These are phyloP conservation scores for Parnassius mnemosyne DNA, from an alignment of 2,888 invertebrate species.

Conservation along the genomic window DNA sequence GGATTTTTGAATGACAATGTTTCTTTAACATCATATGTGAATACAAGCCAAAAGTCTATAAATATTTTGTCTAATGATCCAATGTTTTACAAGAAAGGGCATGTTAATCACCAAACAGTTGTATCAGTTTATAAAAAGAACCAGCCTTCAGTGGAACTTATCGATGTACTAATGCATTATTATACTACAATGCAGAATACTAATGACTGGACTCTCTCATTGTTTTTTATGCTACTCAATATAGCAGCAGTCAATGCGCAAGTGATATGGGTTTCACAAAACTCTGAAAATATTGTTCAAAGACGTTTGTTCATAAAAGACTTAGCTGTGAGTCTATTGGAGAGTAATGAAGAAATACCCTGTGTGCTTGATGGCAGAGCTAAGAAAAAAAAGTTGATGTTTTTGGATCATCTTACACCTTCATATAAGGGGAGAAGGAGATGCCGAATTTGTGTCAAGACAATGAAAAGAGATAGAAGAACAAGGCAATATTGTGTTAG, in stretches of 20 bases:
- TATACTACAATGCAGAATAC: constrained; percentile 69
- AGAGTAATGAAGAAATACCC: constrained; percentile 37
- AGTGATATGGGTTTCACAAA: constrained; percentile 62
- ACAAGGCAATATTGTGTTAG: constrained; percentile 59
- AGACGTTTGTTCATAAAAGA: constrained; percentile 62
- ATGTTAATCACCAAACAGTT: constrained; percentile 48
- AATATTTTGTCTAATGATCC: constrained; percentile 65
- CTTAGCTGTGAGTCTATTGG: constrained; percentile 56
- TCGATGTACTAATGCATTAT: constrained; percentile 69
- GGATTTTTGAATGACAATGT: constrained; percentile 59
- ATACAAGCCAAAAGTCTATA: constrained; percentile 50
- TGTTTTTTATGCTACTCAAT: constrained; percentile 68
- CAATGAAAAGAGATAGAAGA: constrained; percentile 58
- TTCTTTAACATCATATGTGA: constrained; percentile 58
- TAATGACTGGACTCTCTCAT: constrained; percentile 67
- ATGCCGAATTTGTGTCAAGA: constrained; percentile 54
- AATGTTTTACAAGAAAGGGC: constrained; percentile 56
- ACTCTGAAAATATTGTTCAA: constrained; percentile 40
- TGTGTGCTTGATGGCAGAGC: constrained; percentile 28
- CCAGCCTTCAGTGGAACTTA: constrained; percentile 60
- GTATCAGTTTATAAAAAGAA: constrained; percentile 63
- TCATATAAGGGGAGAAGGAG: constrained; percentile 47
- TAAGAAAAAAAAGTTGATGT: constrained; percentile 34
- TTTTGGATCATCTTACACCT: constrained; percentile 27
- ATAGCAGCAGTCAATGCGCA: constrained; percentile 71